phyloP scores from a whole-genome alignment of 2,797 vertebrate species.

The Trachurus trachurus region DNA sequence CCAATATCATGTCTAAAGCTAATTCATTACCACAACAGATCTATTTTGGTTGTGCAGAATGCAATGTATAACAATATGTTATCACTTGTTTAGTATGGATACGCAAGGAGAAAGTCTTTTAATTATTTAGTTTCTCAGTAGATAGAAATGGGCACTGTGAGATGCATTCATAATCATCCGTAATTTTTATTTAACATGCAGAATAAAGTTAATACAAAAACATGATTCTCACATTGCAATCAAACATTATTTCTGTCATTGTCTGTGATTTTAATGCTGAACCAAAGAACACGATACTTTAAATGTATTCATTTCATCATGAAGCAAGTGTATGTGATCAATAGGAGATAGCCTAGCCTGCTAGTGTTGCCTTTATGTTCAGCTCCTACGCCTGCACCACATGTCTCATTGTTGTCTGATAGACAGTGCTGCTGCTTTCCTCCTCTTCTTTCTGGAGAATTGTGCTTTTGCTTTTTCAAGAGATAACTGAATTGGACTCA shows the following conservation, averaged over 20 bases:
- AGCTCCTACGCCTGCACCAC: slow-evolving; percentile 2
- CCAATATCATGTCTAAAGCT: neutral
- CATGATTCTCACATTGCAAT: slow-evolving; percentile 46
- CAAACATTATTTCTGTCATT: slow-evolving; percentile 25
- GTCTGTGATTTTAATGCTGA: slow-evolving; percentile 38
- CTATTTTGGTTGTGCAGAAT: neutral
- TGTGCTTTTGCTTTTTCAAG: slow-evolving; percentile 70
- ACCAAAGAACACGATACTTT: slow-evolving; percentile 25
- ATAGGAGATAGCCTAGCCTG: slow-evolving; percentile 19
- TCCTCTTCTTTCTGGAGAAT: slow-evolving; percentile 75
- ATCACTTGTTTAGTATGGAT: neutral
- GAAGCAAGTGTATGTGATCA: slow-evolving; percentile 22
- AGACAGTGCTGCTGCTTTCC: slow-evolving; percentile 45
- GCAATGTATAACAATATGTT: neutral
- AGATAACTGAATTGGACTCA: slow-evolving; percentile 70
- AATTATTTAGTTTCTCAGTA: neutral
- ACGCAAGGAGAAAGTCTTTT: neutral
- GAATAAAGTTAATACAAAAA: slow-evolving; percentile 46
- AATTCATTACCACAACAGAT: neutral
- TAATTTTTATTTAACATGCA: slow-evolving; percentile 65
- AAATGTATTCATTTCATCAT: slow-evolving; percentile 18
- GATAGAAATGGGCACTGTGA: neutral
- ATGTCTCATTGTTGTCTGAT: slow-evolving; percentile 23
- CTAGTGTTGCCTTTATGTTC: slow-evolving; percentile 14
- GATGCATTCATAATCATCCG: slow-evolving; percentile 42